A percentile compares a stretch with the other conserved stretches of the same genome.
These are phyloP conservation scores for Struthio camelus DNA, from an alignment of 2,113 vertebrate genomes.

Conservation along the genomic window DNA sequence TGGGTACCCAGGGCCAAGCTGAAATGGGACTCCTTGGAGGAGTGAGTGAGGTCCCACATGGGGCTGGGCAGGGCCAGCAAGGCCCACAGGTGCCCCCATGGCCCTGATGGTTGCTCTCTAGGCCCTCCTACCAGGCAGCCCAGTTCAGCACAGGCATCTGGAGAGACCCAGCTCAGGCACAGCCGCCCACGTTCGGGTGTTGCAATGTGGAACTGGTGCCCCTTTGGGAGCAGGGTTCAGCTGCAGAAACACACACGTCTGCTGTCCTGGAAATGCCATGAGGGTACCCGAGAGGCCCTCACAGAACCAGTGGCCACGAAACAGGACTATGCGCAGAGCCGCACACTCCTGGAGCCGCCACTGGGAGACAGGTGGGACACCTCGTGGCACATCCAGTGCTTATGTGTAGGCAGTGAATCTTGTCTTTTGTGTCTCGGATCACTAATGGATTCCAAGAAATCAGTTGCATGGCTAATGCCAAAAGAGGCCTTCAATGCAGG, in stretches of 20 bases:
- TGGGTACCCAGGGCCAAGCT: not conserved
- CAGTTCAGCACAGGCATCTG: not conserved
- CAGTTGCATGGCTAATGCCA: not conserved
- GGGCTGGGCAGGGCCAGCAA: not conserved
- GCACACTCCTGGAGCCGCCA: not conserved
- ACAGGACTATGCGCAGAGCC: not conserved
- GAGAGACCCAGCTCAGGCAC: not conserved
- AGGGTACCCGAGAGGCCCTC: not conserved
- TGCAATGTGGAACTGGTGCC: not conserved
- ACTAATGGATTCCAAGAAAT: not conserved
- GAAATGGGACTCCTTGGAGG: not conserved
- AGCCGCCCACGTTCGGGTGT: rapidly evolving
- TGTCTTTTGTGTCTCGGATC: not conserved
- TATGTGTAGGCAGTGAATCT: not conserved
- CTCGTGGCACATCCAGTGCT: not conserved
- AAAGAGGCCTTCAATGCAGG: not conserved
- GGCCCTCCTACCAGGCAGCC: not conserved
- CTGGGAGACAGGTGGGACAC: not conserved
- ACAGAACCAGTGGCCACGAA: not conserved
- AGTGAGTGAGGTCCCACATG: not conserved
- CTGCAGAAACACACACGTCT: not conserved
- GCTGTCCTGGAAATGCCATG: not conserved
- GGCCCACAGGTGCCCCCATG: not conserved
- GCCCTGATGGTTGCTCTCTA: not conserved
- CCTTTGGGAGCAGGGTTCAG: not conserved